Evolutionary conservation across 2,113 vertebrate species (phyloP).

Genomic region (Pelecanus crispus): DNA sequence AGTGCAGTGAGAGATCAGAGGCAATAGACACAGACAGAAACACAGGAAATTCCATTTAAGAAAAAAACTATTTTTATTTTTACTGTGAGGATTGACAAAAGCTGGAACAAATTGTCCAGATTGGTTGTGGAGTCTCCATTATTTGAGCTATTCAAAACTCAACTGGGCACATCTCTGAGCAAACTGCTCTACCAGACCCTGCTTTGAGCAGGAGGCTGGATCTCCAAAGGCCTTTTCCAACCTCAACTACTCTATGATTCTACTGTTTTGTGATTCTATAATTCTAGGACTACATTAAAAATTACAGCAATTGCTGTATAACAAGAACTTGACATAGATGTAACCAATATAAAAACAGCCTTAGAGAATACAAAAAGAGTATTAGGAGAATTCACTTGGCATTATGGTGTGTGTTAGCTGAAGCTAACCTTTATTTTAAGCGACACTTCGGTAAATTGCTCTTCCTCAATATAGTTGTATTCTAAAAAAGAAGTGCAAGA

Average conservation of each 20-base stretch:
- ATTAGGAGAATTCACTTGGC: not conserved
- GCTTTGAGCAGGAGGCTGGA: not conserved
- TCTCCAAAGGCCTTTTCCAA: not conserved
- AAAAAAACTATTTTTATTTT: not conserved
- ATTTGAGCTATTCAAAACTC: not conserved
- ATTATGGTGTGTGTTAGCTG: not conserved
- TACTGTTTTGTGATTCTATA: not conserved
- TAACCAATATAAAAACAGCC: not conserved
- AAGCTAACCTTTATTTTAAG: not conserved
- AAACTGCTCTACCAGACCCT: not conserved
- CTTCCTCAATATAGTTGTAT: not conserved
- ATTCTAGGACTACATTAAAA: not conserved
- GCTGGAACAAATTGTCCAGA: no score
- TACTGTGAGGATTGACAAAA: not conserved
- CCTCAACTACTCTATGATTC: not conserved
- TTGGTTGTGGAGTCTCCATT: not conserved
- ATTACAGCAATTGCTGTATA: not conserved
- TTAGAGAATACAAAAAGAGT: not conserved
- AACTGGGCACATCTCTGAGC: not conserved
- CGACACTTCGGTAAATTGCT: not conserved
- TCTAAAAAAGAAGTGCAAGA: not conserved
- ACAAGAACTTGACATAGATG: not conserved
- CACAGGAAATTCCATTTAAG: not conserved
- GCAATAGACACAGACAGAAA: not conserved
- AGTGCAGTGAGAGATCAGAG: not conserved